Percentiles rank a stretch among this genome's conserved stretches.
Conservation (phyloP, 1,140 invertebrate species). For the Orchestia grillus region DNA sequence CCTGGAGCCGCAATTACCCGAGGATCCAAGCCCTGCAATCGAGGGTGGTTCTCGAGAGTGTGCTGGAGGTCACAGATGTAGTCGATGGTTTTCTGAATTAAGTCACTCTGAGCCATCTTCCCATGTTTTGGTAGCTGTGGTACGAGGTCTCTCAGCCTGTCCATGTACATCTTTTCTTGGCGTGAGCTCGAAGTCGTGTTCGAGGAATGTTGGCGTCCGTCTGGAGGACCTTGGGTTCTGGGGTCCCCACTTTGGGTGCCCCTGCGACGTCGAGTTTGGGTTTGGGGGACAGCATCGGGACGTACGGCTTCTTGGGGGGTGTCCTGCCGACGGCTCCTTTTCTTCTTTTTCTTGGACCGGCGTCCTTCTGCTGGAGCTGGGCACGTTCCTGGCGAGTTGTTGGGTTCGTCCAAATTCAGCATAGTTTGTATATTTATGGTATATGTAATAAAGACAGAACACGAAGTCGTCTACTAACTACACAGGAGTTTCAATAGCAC, state of each 20-base stretch:
- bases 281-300: not conserved
- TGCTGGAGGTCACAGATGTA: slow-evolving; percentile 33
- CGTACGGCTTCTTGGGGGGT: not conserved
- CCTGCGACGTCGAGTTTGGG: not conserved
- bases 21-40: slow-evolving; percentile 22
- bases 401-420: not conserved
- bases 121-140: not conserved
- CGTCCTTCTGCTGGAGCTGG: not conserved
- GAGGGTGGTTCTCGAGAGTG: slow-evolving; percentile 20
- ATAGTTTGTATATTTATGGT: not conserved
- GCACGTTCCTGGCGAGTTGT: not conserved
- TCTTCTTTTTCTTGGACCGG: slow-evolving; percentile 30
- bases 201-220: not conserved
- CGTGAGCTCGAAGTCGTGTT: not conserved
- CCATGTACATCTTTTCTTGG: not conserved
- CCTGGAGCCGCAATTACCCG: slow-evolving; percentile 11
- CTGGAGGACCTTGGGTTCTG: not conserved
- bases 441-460: not conserved
- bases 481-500: not conserved
- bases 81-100: not conserved
- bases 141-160: slow-evolving; percentile 21
- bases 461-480: not conserved
- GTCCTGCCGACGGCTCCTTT: not conserved
- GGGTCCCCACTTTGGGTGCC: too few species aligned
- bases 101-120: not conserved